Base-by-base conservation (phyloP, 2,113 vertebrate species). In the Nesoenas mayeri region DNA sequence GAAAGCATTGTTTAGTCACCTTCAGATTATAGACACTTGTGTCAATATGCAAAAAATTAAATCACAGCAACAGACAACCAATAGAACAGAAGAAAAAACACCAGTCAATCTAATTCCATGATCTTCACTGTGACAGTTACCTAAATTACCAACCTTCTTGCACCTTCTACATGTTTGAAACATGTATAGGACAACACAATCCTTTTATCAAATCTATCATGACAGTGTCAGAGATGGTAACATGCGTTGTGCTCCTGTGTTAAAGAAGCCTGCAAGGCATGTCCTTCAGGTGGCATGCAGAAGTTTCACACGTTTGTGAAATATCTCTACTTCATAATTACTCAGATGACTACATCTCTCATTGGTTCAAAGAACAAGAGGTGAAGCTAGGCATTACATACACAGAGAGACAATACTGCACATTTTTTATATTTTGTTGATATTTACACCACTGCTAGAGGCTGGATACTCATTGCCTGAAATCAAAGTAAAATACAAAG, bases 401-500 rank as follows among this genome's bases (percentile, higher is more conserved):
- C 51, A 82, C 16, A 78, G 32, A 61, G 4, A 47, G 18, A 77
- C 40, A 95, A 20, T 24, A 75, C 10, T 10, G 10, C 16, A 71
- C 31, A 4, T 50, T 73, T 64, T 69, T 54, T 31, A 50, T 91
- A 79, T 74, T 81, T 72, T 87, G n/a, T 62, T 58, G 51, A 40
- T 92, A 95, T 70, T 85, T 86, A 85, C 28, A 36, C 38, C 70
- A n/a, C 21, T 92, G 79, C 67, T 89, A 66, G 32, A 88, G 67
- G 75, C 89, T 90, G 74, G 92, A 85, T 87, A 51, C 42, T 88
- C 78, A 93, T 87, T 70, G 31, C 36, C 72, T 77, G 73, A 87
- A 95, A 91, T 90, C 53, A 88, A 92, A 90, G 65, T 38, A 26
- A 94, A 96, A 94, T 85, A 44, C 85, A 94, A 96, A 64, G 44